Base-by-base conservation (phyloP, 1,140 invertebrate species). In the Drosophila azteca region DNA sequence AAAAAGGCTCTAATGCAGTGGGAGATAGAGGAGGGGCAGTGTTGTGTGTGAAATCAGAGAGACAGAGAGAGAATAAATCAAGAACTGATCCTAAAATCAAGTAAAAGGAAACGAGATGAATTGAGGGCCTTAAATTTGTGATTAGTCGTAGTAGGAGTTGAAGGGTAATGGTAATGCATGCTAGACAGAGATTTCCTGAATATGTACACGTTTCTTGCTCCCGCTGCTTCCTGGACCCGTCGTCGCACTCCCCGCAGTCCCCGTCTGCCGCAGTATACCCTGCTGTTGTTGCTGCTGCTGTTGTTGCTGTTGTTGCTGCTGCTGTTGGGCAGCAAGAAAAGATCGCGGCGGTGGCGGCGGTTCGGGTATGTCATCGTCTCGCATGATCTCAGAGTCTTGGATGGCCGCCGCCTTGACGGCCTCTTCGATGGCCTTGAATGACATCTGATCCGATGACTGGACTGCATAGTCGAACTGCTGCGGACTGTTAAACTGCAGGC, bases 131-230 rank as follows among this genome's bases (percentile, higher is more conserved):
- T 41, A 74, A 48, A 58, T 48, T 52, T 52, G 71, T 31, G 29
- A 26, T 8, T 31, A 31, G 29, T 31, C 15, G 26, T 45, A 31
- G 24, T 45, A 15, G 11, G n/a, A 46, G 44, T 17, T 26, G 7
- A 13, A 22, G 51, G 51, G 60, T 51, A 52, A 57, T 65, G 53
- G 60, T 51, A 52, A 57, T 65, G 53, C 58, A 49, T 54, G 72
- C 95, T 94, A 97, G 92, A 96, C 96, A 46, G 96, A 96, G 93
- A 97, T 97, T 91, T 97, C 96, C 92, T 96, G 96, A 92, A 97
- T 97, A 92, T 97, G 96, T 69, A 97, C 96, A 78, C 96, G 94
- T 92, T 97, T 97, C 92, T 97, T 97, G 92, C 95, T 95, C 17
- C 71, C 95, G 0, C 94, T 94, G 2, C 94, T 94, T 2, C 91